Base-by-base conservation (phyloP, 2,888 invertebrate genomes). In the Magallana nippona region DNA sequence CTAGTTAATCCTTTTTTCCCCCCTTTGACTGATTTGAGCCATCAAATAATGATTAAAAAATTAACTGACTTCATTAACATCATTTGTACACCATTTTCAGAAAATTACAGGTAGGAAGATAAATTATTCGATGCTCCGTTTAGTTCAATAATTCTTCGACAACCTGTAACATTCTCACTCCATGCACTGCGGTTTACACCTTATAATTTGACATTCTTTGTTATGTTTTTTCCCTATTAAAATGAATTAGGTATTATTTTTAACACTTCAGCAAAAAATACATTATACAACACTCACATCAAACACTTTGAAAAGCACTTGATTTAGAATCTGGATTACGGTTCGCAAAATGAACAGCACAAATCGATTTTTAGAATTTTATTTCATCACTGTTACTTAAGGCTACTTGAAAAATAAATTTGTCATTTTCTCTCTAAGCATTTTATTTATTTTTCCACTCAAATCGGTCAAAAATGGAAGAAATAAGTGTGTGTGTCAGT, bases 71-170 rank as follows among this genome's bases (percentile, higher is more conserved):
- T 71, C 22, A 71, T 71, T 71, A 71, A 71, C 71, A 71, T 27
- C 27, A 71, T 71, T 71, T 27, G 22, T 15, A 71, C 71, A 71
- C 71, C 27, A 71, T 71, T 71, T 71, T 71, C 71, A 27, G 71
- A 71, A 71, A 71, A 71, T 15, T 71, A 71, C 71, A 71, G 71
- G 71, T 71, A 71, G 32, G 10, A 71, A 71, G 71, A 71, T 71
- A 15, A 71, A 71, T 71, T 71, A 71, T 71, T 32, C 71, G 10
- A 71, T 27, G 22, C 32, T 71, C 44, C 15, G 71, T 22, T 71
- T 11, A 27, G 71, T 71, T 27, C 71, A 13, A 71, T 71, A 71
- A 22, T 27, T 22, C 13, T 71, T 22, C 2, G 27, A 71, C 63
- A 19, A 27, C 13, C 71, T 71, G 27, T 71, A 71, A 71, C 71